Conservation (phyloP, 1,140 invertebrate genomes). For the Drosophila lini region DNA sequence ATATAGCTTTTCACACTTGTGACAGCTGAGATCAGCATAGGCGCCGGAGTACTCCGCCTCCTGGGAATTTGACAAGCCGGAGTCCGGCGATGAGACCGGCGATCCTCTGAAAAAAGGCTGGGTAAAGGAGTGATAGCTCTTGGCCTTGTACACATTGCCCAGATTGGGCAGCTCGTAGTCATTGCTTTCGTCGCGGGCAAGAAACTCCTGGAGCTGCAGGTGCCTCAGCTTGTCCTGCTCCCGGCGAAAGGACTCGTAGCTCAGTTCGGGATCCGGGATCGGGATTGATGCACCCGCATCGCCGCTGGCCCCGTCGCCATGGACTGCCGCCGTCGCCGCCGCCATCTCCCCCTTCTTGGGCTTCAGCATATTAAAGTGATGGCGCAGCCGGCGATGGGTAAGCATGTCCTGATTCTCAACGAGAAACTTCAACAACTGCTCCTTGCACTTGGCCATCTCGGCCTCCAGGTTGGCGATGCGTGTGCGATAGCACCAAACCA, state of each 20-base stretch:
- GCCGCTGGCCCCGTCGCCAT: neutral
- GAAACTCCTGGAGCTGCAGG: slow-evolving; percentile 57
- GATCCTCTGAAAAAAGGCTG: neutral
- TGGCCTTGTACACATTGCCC: slow-evolving; percentile 43
- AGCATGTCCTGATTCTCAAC: slow-evolving; percentile 58
- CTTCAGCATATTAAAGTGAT: slow-evolving; percentile 44
- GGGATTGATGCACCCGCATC: neutral
- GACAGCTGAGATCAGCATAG: neutral
- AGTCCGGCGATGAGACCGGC: slow-evolving; percentile 3
- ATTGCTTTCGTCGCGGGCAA: slow-evolving; percentile 58
- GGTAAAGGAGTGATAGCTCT: slow-evolving; percentile 16
- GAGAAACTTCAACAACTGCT: slow-evolving; percentile 51
- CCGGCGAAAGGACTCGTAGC: slow-evolving; percentile 19
- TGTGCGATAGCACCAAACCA: slow-evolving; percentile 47
- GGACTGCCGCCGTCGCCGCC: neutral
- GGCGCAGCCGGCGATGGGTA: slow-evolving; percentile 31
- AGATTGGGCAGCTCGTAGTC: slow-evolving; percentile 56
- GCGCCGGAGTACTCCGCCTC: neutral
- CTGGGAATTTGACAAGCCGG: neutral
- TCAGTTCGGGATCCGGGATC: neutral
- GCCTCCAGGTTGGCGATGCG: slow-evolving; percentile 44
- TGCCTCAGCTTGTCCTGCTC: slow-evolving; percentile 46
- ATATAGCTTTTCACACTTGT: neutral
- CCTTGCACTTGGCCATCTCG: slow-evolving; percentile 70
- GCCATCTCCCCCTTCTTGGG: neutral